Conservation (phyloP, 2,797 vertebrate species). For the Simalia tracyae region DNA sequence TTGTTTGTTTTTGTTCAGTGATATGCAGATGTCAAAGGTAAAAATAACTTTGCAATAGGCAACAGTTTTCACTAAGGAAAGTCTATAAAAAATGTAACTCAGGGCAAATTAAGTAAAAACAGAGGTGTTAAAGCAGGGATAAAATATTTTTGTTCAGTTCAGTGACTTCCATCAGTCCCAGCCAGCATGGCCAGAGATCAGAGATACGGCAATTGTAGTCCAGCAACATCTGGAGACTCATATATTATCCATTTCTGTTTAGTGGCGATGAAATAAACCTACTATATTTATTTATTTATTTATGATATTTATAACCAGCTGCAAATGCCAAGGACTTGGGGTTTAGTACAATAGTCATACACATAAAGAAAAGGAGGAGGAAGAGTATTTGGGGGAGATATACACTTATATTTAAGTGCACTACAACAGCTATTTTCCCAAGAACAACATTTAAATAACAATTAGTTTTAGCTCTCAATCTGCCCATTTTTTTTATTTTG, state of each 20-base stretch:
- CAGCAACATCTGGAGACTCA: neutral
- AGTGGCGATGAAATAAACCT: neutral
- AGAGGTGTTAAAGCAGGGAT: neutral
- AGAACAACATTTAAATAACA: neutral
- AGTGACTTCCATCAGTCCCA: neutral
- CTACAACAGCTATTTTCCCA: neutral
- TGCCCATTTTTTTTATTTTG: neutral
- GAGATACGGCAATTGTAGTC: neutral
- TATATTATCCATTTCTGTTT: neutral
- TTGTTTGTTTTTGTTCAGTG: neutral
- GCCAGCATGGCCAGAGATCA: neutral
- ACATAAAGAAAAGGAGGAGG: neutral
- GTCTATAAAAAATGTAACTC: neutral
- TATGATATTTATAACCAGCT: neutral
- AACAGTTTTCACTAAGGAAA: neutral
- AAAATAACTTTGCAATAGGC: neutral
- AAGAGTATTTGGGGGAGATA: neutral
- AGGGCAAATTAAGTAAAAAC: neutral
- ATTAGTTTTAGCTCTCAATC: neutral
- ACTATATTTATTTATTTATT: neutral
- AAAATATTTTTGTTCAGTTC: neutral
- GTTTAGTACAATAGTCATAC: neutral
- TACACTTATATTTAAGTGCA: neutral
- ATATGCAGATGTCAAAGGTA: neutral
- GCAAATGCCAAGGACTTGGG: neutral